Percentiles rank a stretch among this genome's conserved stretches.
Conservation (phyloP, 2,888 invertebrate genomes). For the Coelinius sp. region DNA sequence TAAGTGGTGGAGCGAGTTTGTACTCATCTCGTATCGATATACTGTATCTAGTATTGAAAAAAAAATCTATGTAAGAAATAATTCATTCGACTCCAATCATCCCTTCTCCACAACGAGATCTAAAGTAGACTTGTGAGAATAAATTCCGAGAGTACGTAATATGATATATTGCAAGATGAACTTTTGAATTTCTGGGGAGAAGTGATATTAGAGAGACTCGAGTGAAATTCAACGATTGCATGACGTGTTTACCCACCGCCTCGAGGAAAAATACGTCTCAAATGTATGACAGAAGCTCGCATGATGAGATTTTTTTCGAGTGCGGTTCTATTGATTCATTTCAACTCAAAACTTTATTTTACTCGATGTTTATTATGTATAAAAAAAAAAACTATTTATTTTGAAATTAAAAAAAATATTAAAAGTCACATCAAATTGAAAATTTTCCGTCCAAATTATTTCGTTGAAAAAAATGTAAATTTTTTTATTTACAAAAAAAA, state of each 20-base stretch:
- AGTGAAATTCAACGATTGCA: background rate
- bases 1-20: background rate
- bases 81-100: background rate
- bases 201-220: background rate
- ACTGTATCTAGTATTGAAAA: no score
- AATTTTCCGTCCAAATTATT: no score
- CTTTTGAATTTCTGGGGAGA: background rate
- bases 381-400: no score
- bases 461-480: no score
- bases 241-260: background rate
- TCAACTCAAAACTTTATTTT: background rate
- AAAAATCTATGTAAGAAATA: background rate
- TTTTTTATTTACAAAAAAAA: no score
- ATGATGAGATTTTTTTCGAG: background rate
- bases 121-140: background rate
- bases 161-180: background rate
- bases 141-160: background rate
- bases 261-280: background rate
- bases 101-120: background rate
- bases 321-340: background rate
- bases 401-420: no score
- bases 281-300: background rate
- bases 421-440: no score
- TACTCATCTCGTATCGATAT: background rate
- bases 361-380: no score